Base-by-base conservation (phyloP, 2,113 vertebrate genomes). In the Spilogale gracilis region DNA sequence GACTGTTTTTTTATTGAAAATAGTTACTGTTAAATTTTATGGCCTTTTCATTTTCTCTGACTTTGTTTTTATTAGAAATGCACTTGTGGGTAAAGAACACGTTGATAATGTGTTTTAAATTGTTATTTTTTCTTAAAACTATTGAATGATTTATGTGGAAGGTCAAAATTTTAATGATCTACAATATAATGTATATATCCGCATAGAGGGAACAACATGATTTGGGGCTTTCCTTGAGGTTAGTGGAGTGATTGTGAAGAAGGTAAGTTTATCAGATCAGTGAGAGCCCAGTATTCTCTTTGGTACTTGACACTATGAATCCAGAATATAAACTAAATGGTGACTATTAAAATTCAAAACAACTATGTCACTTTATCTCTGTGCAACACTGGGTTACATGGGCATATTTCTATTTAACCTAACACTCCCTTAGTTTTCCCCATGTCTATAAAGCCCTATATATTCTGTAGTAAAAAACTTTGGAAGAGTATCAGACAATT, bases 61-160 rank as follows among this genome's bases (percentile, higher is more conserved):
- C 88, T 79, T 76, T 84, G 38, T 87, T 95, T 86, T 95, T 92
- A 89, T 84, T 87, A 76, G 56, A 25, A 65, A 30, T 50, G 8
- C 0, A 76, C 7, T 82, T 83, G 50, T 79, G 8, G 52, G 12
- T 65, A 94, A 69, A 43, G 1, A n/a, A 95, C 30, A 73, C 88
- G 25, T 32, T 12, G 38, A 61, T 60, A 56, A 54, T 91, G 9
- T 87, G 13, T 67, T 81, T 97, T 89, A 86, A 88, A 58, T 58
- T 38, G 18, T 16, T 69, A 6, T 30, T 90, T 92, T 85, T 83
- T 90, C 56, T 61, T 54, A 43, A 65, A 89, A 48, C 4, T 79
- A 25, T 92, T 61, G 87, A 52, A 45, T 89, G 9, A 5, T 45
- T 97, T 65, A 8, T 52, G 4, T 45, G 38, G 38, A 63, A 93